A percentile compares a stretch with the other conserved stretches of the same genome.
phyloP scores from a whole-genome alignment of 2,888 invertebrate species.

The Andrena bicolor region DNA sequence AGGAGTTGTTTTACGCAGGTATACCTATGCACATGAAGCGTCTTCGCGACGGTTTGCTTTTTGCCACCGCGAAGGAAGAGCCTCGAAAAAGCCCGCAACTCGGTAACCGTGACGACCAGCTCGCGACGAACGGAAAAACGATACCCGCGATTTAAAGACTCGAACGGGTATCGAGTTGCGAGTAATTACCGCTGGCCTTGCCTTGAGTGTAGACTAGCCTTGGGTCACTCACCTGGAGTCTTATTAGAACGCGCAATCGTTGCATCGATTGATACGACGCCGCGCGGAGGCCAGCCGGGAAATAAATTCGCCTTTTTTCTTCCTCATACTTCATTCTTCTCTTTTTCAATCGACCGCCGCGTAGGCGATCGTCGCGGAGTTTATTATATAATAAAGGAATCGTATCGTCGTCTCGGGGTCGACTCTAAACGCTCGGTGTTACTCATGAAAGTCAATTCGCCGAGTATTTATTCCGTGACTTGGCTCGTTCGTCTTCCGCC shows the following conservation, averaged over 20 bases:
- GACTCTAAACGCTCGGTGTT: constrained; percentile 3
- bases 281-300: constrained; percentile 20
- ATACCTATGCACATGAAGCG: no score
- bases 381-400: constrained; percentile 35
- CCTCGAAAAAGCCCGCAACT: background rate
- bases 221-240: constrained; percentile 60
- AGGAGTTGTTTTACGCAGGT: no score
- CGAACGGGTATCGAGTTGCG: constrained; percentile 33
- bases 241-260: constrained; percentile 34
- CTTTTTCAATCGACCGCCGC: background rate
- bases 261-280: constrained; percentile 29
- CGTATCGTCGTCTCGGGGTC: constrained; percentile 18
- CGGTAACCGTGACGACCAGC: background rate
- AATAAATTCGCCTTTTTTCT: constrained; percentile 37
- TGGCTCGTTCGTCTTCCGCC: constrained; percentile 24
- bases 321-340: background rate
- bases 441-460: constrained; percentile 41
- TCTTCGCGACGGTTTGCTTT: no score
- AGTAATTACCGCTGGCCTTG: constrained; percentile 53
- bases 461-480: constrained; percentile 27
- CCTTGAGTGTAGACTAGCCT: constrained; percentile 45
- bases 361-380: background rate
- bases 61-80: no score
- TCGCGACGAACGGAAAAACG: constrained; percentile 11
- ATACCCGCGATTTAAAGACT: constrained; percentile 32